A percentile compares a stretch with the other conserved stretches of the same genome.
Evolutionary conservation across 2,797 vertebrate genomes (phyloP).

Genomic region (Florisuga fusca): DNA sequence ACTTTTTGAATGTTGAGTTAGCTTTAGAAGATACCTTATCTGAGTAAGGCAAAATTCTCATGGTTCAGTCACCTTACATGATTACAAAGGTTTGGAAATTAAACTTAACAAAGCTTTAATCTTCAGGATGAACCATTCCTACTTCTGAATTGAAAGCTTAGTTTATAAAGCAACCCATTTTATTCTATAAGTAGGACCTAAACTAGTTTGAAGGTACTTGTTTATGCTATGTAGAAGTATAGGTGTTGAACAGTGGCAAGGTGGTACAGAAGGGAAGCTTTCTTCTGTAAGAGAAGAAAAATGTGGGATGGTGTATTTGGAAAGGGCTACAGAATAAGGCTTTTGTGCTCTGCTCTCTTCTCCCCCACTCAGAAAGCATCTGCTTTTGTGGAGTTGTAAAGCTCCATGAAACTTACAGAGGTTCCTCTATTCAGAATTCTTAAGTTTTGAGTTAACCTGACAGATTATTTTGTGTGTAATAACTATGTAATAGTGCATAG

Average conservation of each 20-base stretch:
- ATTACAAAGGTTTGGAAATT: background rate
- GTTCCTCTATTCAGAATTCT: background rate
- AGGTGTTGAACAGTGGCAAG: background rate
- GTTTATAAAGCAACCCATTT: background rate
- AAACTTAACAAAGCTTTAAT: background rate
- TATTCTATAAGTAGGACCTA: background rate
- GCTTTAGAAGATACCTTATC: background rate
- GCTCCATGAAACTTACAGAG: background rate
- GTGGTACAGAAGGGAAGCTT: background rate
- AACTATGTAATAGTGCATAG: background rate
- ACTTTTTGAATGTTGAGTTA: background rate
- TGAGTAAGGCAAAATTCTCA: background rate
- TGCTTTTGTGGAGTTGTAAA: background rate
- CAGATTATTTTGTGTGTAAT: background rate
- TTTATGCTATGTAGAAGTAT: background rate
- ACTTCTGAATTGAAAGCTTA: background rate
- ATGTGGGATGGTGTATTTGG: background rate
- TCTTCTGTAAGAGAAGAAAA: background rate
- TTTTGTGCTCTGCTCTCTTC: background rate
- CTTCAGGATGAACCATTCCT: background rate
- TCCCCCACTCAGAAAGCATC: background rate
- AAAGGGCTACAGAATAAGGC: background rate
- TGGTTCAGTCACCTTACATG: background rate
- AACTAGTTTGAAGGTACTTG: background rate
- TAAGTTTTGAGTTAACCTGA: background rate